Base-by-base conservation (phyloP, 2,113 vertebrate genomes). In the Leuciscus idus region DNA sequence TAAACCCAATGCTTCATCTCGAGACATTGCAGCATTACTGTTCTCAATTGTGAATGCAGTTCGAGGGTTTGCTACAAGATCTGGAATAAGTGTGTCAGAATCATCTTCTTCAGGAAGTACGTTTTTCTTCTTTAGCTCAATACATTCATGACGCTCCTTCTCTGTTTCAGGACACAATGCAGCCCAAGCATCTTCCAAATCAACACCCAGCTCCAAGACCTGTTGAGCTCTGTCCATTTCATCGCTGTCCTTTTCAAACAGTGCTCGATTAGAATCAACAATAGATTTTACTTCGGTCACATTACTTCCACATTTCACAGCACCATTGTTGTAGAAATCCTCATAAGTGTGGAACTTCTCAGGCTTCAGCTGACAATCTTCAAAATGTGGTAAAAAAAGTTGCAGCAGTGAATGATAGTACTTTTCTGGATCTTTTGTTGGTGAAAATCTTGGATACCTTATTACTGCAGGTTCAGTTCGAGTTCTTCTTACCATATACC, bases 391-490 rank as follows among this genome's bases (percentile, higher is more conserved):
- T 3, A 81, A 57, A 43, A 86, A 86, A 19, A 81, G 50, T 23
- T 86, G 64, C 4, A 80, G 30, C 23, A 81, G n/a, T 10, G 23
- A 57, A 26, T 85, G 21, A 52, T 72, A 39, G 36, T 85, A 48
- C 11, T 80, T 85, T 36, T 68, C 75, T 6, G 78, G 66, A 74
- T 81, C 19, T 28, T 83, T 73, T 36, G 70, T 86, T 2, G 72
- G 66, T 17, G 66, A 86, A 28, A 88, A 64, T 66, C 68, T 39
- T 13, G 78, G 55, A 57, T 88, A 85, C 6, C 77, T 66, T 4
- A 88, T 46, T 17, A 78, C 68, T 9, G 55, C 87, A 21, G 72
- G 72, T 52, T 83, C 52, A 9, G 39, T 76, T 21, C 26, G 85
- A 6, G 73, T 57, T 21, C 19, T 88, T 64, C 15, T 66, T 26